Evolutionary conservation across 2,888 invertebrate genomes (phyloP), one percentile per base, ranked within the genome.

Genomic region (Nomada hirtipes): DNA sequence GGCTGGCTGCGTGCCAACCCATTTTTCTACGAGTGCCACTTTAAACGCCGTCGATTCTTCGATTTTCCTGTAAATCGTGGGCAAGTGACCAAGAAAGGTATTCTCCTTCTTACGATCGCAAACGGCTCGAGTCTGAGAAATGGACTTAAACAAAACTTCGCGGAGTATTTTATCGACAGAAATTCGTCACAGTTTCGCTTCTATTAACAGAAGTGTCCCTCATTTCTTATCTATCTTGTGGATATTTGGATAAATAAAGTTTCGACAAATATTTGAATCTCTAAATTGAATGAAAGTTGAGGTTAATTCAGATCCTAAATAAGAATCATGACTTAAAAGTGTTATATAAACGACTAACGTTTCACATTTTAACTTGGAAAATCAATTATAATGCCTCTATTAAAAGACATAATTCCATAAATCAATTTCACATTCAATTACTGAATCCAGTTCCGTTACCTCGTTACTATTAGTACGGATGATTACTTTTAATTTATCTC

Each of bases 11-110:
- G 29, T 64, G 69, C 69, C 76, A 76, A 44, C 29, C 57, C 68
- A 79, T 76, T 69, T 76, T 59, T 69, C 76, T 18, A 44, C 57
- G 57, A 79, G 76, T 69, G 52, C 69, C 77, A 76, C 69, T 64
- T 76, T 23, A 52, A 69, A 57, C 69, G 18, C 47, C 52, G 52
- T 26, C 63, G 63, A 79, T 79, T 29, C 68, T 64, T 76, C 61
- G 76, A 47, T 67, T 53, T 20, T 69, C 44, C 68, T 68, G 42
- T 64, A 63, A 76, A 68, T 76, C 68, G 78, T 42, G 61, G 63
- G 9, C 78, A 63, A 78, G 29, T 76, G 76, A 76, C 55, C 76
- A 76, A 68, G 61, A 76, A 68, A 68, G 67, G 36, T 61, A 68
- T 68, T 65, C 50, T 18, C 55, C 55, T 4, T 60, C 52, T 68